Percentiles rank a stretch among this genome's conserved stretches.
phyloP scores from a whole-genome alignment of 2,797 vertebrate genomes.

The Halcyon badia region DNA sequence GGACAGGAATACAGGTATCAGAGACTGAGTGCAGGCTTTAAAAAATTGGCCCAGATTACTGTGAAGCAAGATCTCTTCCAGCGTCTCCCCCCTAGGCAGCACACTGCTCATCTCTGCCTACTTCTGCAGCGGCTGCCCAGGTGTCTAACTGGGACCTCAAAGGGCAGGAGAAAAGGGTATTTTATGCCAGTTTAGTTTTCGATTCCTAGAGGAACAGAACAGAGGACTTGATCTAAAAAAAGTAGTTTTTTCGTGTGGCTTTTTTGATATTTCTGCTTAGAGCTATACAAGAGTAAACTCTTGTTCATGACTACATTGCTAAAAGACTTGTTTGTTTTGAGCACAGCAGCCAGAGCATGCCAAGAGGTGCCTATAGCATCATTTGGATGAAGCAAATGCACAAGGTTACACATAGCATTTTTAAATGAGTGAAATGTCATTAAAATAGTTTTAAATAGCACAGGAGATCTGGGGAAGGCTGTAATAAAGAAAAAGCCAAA shows the following conservation, averaged over 20 bases:
- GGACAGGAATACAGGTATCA: not conserved
- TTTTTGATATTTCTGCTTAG: not conserved
- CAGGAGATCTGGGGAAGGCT: not conserved
- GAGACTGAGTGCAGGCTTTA: not conserved
- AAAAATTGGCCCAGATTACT: not conserved
- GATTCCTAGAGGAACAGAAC: not conserved
- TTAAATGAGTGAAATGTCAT: not conserved
- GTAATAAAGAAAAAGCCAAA: not conserved
- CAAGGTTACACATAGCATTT: not conserved
- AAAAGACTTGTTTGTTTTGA: slow-evolving; percentile 1
- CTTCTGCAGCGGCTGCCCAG: not conserved
- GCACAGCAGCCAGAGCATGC: not conserved
- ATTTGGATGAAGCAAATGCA: not conserved
- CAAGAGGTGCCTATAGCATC: not conserved
- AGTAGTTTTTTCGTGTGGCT: not conserved
- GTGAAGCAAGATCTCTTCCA: not conserved
- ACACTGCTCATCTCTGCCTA: not conserved
- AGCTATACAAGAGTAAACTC: not conserved
- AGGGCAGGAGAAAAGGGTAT: not conserved
- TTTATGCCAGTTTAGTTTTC: not conserved
- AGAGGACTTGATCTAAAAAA: not conserved
- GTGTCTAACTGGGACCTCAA: not conserved
- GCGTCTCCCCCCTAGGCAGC: accelerated
- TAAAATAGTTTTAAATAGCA: not conserved
- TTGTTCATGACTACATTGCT: accelerated